phyloP scores from a whole-genome alignment of 2,888 invertebrate genomes.

The Ctena decussata region DNA sequence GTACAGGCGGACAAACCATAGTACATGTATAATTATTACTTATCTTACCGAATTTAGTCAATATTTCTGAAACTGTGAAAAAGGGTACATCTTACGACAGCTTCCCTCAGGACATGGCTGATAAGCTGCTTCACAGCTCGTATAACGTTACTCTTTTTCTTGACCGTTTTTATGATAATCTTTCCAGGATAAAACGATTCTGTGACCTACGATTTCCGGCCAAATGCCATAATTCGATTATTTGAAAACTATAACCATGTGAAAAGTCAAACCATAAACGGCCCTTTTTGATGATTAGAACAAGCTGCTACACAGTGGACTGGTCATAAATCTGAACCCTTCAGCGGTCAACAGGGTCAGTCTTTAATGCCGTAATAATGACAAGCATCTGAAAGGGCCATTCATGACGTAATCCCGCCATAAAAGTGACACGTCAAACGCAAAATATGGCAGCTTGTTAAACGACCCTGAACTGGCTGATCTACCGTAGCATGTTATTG shows the following conservation, averaged over 20 bases:
- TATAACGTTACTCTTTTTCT: too few relatives aligned
- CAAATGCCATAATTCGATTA: background rate
- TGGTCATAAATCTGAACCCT: background rate
- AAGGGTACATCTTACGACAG: too few relatives aligned
- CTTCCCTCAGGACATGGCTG: too few relatives aligned
- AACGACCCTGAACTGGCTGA: constrained; percentile 1
- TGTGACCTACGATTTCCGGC: background rate
- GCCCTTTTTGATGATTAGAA: background rate
- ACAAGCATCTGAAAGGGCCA: constrained; percentile 5
- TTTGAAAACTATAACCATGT: too few relatives aligned
- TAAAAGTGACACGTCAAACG: constrained; percentile 5
- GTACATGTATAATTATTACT: too few relatives aligned
- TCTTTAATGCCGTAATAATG: constrained; percentile 9
- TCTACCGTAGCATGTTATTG: constrained; percentile 3
- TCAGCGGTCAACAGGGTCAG: constrained; percentile 8
- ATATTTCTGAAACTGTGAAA: too few relatives aligned
- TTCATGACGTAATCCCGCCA: constrained; percentile 2
- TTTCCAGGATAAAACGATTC: too few relatives aligned
- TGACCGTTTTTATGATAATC: too few relatives aligned
- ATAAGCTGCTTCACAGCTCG: too few relatives aligned
- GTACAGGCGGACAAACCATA: too few relatives aligned
- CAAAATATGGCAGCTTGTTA: constrained; percentile 1
- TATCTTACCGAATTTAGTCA: too few relatives aligned
- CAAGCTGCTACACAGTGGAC: background rate
- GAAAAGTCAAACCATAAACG: background rate